Evolutionary conservation across 2,113 vertebrate genomes (phyloP), one percentile per base, ranked within the genome.

Genomic region (Alligator sinensis): DNA sequence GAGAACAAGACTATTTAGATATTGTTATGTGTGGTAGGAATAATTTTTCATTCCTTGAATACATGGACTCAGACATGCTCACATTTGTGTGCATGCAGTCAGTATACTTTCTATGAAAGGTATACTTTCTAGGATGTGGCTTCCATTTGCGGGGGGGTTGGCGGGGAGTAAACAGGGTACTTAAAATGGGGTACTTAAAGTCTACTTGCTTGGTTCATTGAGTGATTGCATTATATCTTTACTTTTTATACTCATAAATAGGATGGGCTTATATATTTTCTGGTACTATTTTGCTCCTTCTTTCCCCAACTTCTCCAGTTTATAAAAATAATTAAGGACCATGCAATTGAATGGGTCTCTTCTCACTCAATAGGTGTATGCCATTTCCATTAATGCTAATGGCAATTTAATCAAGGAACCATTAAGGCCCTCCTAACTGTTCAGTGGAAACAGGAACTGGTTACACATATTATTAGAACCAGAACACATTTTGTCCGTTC

Each of bases 211-310:
- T 95, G 94, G 93, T 96, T 96, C 11, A 89, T 93, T 94, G 95
- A 97, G 96, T 90, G 94, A 88, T 93, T 95, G 92, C 34, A 81
- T 93, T 92, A 58, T 47, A 24, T 72, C 81, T 89, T 84, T 92
- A 55, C 61, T 62, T 64, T 84, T 17, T 19, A 3, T 34, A 22
- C 84, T 87, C 68, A 81, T 81, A 89, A 92, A 77, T 27, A 47
- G 85, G 86, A 79, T 91, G 77, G 21, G 25, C 94, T 96, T 96
- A 92, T 82, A 89, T 68, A 34, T 84, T 93, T 91, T 78, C 54
- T 84, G 91, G 7, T 96, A 82, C 38, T 74, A 91, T 92, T 94
- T 96, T 93, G 82, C 94, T 80, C 30, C 78, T 0, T 84, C 58
- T 91, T 95, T 95, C 95, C 84, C 76, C 24, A 47, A 25, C 25